Percentiles rank a stretch among this genome's conserved stretches.
phyloP scores from a whole-genome alignment of 2,888 invertebrate species.

The Drosophila algonquin region DNA sequence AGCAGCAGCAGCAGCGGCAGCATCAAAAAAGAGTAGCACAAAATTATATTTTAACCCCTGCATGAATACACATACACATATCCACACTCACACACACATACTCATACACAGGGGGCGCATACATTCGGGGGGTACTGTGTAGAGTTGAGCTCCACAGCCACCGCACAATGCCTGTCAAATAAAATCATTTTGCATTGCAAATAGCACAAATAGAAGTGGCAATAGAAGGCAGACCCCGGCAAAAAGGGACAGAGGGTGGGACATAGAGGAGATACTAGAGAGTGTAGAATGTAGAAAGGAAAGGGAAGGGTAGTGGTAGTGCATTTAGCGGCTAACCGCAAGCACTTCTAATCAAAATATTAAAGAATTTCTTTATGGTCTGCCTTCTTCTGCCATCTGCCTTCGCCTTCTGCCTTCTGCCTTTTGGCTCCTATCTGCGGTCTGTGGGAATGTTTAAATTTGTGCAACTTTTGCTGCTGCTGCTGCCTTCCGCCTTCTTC shows the following conservation, averaged over 20 bases:
- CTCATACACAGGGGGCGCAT: conserved; percentile 43
- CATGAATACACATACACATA: conserved; percentile 39
- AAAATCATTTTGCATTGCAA: conserved; percentile 71
- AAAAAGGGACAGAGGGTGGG: not conserved
- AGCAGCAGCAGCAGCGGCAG: conserved; percentile 31
- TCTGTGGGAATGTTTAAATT: conserved; percentile 41
- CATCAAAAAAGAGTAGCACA: conserved; percentile 16
- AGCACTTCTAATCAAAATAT: conserved; percentile 69
- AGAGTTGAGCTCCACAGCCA: conserved; percentile 19
- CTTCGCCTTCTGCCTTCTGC: conserved; percentile 9
- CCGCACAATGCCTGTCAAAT: conserved; percentile 59
- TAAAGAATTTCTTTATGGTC: conserved; percentile 58
- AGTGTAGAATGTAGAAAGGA: not conserved
- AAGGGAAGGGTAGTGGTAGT: conserved; percentile 20
- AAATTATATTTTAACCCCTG: conserved; percentile 32
- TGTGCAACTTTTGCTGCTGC: conserved; percentile 21
- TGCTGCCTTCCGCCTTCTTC: conserved; percentile 15
- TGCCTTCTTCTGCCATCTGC: conserved; percentile 1
- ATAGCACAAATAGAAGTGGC: conserved; percentile 23
- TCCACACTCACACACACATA: conserved; percentile 31
- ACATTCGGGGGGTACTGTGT: conserved; percentile 24
- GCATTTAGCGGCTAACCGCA: conserved; percentile 63
- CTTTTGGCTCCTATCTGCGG: conserved; percentile 28
- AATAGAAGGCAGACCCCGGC: not conserved
- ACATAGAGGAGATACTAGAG: not conserved